These are phyloP conservation scores for Parotocinclus haroldoi DNA, from an alignment of 2,797 vertebrate genomes.

Conservation along the genomic window DNA sequence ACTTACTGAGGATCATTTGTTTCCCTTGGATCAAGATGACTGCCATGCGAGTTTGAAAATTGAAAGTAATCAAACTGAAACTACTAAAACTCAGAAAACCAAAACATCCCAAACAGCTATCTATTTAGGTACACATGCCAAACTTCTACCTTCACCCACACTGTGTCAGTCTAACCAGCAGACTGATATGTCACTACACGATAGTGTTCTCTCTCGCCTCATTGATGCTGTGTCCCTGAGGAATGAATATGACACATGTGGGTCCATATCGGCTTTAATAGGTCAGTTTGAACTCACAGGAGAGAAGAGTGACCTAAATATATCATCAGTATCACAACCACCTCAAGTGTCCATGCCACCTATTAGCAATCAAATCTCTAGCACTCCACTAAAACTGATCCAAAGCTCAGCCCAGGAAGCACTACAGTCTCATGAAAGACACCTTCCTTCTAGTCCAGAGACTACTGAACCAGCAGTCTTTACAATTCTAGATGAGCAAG, in stretches of 20 bases:
- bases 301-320: constrained; percentile 56
- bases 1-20: constrained; percentile 10
- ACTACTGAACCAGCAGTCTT: constrained; percentile 71
- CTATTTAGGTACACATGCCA: constrained; percentile 46
- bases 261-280: constrained; percentile 85
- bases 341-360: not conserved
- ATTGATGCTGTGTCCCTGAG: constrained; percentile 84
- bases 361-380: constrained; percentile 19
- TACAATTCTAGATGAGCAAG: constrained; percentile 73
- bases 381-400: constrained; percentile 31
- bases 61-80: constrained; percentile 40
- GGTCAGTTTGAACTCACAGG: constrained; percentile 74
- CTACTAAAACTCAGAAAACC: constrained; percentile 58
- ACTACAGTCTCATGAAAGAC: constrained; percentile 44
- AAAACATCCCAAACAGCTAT: constrained; percentile 56
- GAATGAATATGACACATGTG: constrained; percentile 75
- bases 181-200: constrained; percentile 68
- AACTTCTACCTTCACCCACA: constrained; percentile 49
- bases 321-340: constrained; percentile 12
- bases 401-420: constrained; percentile 2
- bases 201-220: constrained; percentile 85
- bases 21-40: constrained; percentile 10
- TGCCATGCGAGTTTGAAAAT: constrained; percentile 30
- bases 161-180: constrained; percentile 57
- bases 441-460: constrained; percentile 68